Base-by-base conservation (phyloP, 1,140 invertebrate species). In the Ceratosolen fusciceps region DNA sequence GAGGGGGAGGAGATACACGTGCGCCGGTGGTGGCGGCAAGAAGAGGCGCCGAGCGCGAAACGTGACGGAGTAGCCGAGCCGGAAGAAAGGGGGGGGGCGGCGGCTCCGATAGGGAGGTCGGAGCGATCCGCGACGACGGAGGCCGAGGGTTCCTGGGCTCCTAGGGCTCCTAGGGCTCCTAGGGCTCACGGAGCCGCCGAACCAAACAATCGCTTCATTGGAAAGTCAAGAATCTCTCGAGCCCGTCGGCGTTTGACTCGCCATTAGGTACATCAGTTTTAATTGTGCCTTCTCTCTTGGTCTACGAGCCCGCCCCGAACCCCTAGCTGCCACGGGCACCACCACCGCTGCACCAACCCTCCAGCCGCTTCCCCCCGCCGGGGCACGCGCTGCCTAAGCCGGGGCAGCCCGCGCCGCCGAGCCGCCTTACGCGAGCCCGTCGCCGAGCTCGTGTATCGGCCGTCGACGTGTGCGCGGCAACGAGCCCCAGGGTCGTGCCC, bases 241-340 rank as follows among this genome's bases (percentile, higher is more conserved):
- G 88, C 86, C 85, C 87, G 88, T 88, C 87, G 88, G 88, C 88
- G 90, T 90, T 90, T 90, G 90, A 90, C 90, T 90, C 90, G 90
- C 89, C 90, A 90, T 90, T 90, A 90, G 89, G 85, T 89, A 88
- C 89, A 88, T 90, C 89, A 90, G 89, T 90, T 90, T 90, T 90
- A 90, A 90, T 90, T 90, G 89, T 90, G 88, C 86, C 88, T 87
- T 86, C 85, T 82, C 83, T 84, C 83, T 81, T 71, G 79, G 76
- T 71, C 80, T 47, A 34, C 37, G 31, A 31, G 58, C 52, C n/a
- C n/a, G n/a, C n/a, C n/a, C n/a, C n/a, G n/a, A n/a, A n/a, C n/a
- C n/a, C n/a, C n/a, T n/a, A n/a, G n/a, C n/a, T n/a, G n/a, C n/a
- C n/a, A n/a, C n/a, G n/a, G n/a, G n/a, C 77, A 62, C 75, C 73